Evolutionary conservation across 2,888 invertebrate genomes (phyloP).

Genomic region (Melanostoma scalare): DNA sequence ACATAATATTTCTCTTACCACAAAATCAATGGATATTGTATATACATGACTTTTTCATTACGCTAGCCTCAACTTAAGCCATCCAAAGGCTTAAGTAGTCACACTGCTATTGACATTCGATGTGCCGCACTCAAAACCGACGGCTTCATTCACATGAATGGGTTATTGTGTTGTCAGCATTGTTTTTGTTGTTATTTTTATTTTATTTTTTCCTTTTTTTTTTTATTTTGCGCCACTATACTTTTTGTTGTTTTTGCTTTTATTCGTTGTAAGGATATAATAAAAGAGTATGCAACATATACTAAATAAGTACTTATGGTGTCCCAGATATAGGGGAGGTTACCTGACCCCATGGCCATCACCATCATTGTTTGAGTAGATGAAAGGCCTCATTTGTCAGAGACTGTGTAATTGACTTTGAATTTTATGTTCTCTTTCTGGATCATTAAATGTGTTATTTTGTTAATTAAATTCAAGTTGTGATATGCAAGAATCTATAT

Average conservation of each 20-base stretch:
- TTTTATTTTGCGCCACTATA: conserved; percentile 7
- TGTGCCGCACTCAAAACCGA: conserved; percentile 43
- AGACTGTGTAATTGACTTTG: conserved; percentile 61
- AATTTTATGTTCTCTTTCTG: conserved; percentile 32
- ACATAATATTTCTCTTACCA: conserved; percentile 5
- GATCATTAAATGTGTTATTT: conserved; percentile 33
- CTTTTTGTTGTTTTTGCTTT: conserved; percentile 6
- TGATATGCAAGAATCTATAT: background rate
- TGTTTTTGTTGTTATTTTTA: conserved; percentile 32
- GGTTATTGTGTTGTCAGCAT: conserved; percentile 56
- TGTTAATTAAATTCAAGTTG: conserved; percentile 16
- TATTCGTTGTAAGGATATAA: conserved; percentile 39
- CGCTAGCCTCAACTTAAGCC: conserved; percentile 41
- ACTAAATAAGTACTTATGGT: conserved; percentile 36
- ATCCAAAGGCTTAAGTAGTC: conserved; percentile 52
- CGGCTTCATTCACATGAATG: conserved; percentile 51
- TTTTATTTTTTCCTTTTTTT: conserved; percentile 17
- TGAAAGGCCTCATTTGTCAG: conserved; percentile 37
- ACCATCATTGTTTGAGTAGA: conserved; percentile 15
- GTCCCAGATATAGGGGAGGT: conserved; percentile 54
- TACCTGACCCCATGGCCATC: conserved; percentile 57
- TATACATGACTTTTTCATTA: conserved; percentile 23
- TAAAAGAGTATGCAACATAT: conserved; percentile 24
- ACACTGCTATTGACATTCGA: conserved; percentile 70
- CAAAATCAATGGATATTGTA: conserved; percentile 29